phyloP scores from a whole-genome alignment of 2,888 invertebrate genomes.

The Diarsia dahlii region DNA sequence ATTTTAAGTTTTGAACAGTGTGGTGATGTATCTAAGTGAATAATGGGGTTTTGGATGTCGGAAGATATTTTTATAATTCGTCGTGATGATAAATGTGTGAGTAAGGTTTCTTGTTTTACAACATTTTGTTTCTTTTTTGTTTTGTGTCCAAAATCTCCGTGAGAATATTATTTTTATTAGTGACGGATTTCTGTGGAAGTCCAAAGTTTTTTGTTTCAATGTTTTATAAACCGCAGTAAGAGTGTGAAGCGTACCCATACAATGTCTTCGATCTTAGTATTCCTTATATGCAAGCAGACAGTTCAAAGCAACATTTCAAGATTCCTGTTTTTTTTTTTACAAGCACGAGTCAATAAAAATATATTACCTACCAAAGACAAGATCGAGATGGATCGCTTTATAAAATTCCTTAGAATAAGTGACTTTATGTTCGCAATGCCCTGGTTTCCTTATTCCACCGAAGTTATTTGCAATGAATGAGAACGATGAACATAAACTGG shows the following conservation, averaged over 20 bases:
- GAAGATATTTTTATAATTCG: constrained; percentile 75
- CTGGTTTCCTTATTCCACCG: constrained; percentile 54
- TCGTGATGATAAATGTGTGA: constrained; percentile 87
- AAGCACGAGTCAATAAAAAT: constrained; percentile 31
- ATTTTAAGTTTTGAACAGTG: constrained; percentile 35
- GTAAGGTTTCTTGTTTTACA: constrained; percentile 61
- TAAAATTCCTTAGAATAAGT: constrained; percentile 39
- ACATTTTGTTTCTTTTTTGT: constrained; percentile 8
- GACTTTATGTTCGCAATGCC: constrained; percentile 4
- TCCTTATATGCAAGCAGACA: constrained; percentile 19
- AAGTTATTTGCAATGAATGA: constrained; percentile 77
- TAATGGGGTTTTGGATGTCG: constrained; percentile 78
- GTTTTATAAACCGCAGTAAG: not conserved
- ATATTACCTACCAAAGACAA: constrained; percentile 5
- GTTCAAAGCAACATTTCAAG: constrained; percentile 13
- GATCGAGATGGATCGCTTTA: constrained; percentile 37
- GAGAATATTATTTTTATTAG: constrained; percentile 9
- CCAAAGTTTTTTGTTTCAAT: constrained; percentile 8
- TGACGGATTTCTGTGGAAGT: constrained; percentile 2
- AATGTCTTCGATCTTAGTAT: constrained; percentile 15
- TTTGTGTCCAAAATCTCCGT: constrained; percentile 17
- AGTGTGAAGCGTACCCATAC: constrained; percentile 10
- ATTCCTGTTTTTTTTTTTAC: constrained; percentile 39
- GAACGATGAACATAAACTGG: constrained; percentile 78
- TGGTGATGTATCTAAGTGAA: constrained; percentile 71